Conservation (phyloP, 1,140 invertebrate species). For the Eurosta solidaginis region DNA sequence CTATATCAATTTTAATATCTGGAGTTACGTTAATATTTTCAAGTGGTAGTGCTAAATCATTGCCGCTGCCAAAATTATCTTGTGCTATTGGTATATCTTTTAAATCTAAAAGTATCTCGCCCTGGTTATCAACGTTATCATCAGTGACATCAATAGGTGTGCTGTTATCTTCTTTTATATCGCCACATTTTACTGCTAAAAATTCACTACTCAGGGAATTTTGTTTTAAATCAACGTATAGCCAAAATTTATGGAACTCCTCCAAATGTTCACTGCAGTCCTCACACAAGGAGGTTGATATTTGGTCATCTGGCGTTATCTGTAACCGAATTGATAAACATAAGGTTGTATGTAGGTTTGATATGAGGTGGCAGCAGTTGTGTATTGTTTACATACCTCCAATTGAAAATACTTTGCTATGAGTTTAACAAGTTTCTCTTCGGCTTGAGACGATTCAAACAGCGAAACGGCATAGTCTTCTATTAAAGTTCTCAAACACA, state of each 20-base stretch:
- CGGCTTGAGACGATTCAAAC: slow-evolving; percentile 33
- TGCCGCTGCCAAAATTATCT: background rate
- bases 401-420: slow-evolving; percentile 55
- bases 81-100: slow-evolving; percentile 4
- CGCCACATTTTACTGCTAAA: slow-evolving; percentile 49
- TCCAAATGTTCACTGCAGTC: slow-evolving; percentile 48
- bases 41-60: background rate
- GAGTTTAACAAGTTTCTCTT: slow-evolving; percentile 40
- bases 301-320: slow-evolving; percentile 50
- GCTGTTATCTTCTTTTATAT: background rate
- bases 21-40: background rate
- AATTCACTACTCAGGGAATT: slow-evolving; percentile 52
- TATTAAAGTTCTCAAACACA: slow-evolving; percentile 48
- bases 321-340: slow-evolving; percentile 11
- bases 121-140: background rate
- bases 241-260: slow-evolving; percentile 52
- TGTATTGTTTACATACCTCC: slow-evolving; percentile 41
- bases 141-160: background rate
- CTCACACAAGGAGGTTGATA: slow-evolving; percentile 49
- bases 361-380: background rate
- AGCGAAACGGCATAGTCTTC: slow-evolving; percentile 46
- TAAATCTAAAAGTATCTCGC: slow-evolving; percentile 23
- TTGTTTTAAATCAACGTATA: slow-evolving; percentile 49
- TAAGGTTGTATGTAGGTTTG: background rate
- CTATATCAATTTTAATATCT: background rate